phyloP scores from a whole-genome alignment of 2,888 invertebrate species.

The Apoda limacodes region DNA sequence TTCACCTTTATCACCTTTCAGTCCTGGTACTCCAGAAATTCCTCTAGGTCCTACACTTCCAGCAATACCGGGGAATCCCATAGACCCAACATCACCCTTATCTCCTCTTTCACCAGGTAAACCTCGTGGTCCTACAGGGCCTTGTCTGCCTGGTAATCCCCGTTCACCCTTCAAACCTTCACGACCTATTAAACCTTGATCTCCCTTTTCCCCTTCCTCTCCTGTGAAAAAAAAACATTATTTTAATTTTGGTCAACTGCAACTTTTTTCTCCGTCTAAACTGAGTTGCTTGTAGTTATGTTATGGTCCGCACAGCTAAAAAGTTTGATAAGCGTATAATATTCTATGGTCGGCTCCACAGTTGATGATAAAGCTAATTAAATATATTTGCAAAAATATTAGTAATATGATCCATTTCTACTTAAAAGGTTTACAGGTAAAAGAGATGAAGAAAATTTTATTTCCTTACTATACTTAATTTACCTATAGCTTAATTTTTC shows the following conservation, averaged over 20 bases:
- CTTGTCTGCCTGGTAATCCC: slow-evolving; percentile 59
- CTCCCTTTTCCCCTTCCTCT: slow-evolving; percentile 69
- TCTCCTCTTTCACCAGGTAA: slow-evolving; percentile 84
- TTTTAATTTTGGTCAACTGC: background rate
- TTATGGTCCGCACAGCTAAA: too few relatives aligned
- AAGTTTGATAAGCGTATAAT: too few relatives aligned
- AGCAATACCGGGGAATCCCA: slow-evolving; percentile 81
- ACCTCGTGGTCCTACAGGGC: slow-evolving; percentile 79
- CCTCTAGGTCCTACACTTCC: slow-evolving; percentile 75
- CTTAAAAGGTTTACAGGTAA: too few relatives aligned
- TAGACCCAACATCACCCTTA: slow-evolving; percentile 80
- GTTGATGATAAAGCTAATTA: too few relatives aligned
- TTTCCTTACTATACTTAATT: too few relatives aligned
- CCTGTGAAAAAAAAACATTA: slow-evolving; percentile 41
- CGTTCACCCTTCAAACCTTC: slow-evolving; percentile 46
- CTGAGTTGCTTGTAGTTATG: too few relatives aligned
- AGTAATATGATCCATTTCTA: too few relatives aligned
- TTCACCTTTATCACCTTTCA: slow-evolving; percentile 79
- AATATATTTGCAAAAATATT: too few relatives aligned
- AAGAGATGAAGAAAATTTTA: too few relatives aligned
- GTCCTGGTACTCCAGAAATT: slow-evolving; percentile 66
- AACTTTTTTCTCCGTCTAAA: too few relatives aligned
- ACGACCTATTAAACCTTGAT: slow-evolving; percentile 53
- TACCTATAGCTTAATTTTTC: too few relatives aligned
- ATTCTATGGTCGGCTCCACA: too few relatives aligned